Evolutionary conservation across 2,797 vertebrate genomes (phyloP).

Genomic region (Lophotriccus pileatus): DNA sequence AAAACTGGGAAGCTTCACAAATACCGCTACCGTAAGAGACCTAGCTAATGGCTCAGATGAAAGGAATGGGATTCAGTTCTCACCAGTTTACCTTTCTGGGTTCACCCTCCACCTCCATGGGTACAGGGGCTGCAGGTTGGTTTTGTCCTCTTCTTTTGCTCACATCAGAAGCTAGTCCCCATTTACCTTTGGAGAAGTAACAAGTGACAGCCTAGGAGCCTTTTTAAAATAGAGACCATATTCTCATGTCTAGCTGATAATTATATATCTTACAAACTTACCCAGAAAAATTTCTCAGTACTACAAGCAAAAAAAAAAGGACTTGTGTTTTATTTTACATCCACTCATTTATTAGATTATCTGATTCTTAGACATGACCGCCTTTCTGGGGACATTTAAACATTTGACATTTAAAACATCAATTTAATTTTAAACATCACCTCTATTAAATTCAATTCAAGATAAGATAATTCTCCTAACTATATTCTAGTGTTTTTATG

Average conservation of each 20-base stretch:
- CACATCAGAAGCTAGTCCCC: neutral
- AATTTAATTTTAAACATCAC: neutral
- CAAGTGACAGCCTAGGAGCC: neutral
- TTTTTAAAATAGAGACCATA: neutral
- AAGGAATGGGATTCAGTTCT: neutral
- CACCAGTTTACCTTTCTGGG: neutral
- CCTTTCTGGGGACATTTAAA: neutral
- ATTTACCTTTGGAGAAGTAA: neutral
- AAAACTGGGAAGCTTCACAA: neutral
- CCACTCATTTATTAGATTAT: neutral
- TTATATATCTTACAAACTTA: neutral
- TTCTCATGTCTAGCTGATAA: neutral
- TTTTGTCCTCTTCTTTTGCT: neutral
- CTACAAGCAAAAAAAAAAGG: neutral
- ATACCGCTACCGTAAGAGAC: neutral
- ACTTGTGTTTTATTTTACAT: neutral
- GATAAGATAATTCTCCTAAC: neutral
- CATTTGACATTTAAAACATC: neutral
- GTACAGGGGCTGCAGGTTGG: neutral
- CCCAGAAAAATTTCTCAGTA: neutral
- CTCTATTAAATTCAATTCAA: neutral
- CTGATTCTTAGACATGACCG: neutral
- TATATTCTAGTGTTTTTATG: neutral
- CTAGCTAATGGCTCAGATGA: neutral
- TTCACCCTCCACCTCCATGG: neutral